Conservation (phyloP, 1,140 invertebrate genomes). For the Zaprionus camerounensis region DNA sequence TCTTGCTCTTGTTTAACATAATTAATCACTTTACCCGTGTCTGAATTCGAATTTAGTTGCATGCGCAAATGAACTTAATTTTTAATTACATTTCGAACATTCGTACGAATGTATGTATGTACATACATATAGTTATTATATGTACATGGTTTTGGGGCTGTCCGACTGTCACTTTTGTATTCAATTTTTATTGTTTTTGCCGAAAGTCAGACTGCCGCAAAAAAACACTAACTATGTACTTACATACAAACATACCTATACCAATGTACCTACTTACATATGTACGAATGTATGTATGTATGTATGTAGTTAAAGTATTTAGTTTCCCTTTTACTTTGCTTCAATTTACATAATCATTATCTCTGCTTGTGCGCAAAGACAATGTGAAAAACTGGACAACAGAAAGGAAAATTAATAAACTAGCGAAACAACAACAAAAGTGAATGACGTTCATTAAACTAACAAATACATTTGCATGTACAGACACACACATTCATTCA, state of each 20-base stretch:
- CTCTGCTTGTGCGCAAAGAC: constrained; percentile 56
- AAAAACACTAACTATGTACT: constrained; percentile 4
- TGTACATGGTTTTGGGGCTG: constrained; percentile 40
- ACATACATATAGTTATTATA: constrained; percentile 33
- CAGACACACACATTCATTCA: constrained; percentile 9
- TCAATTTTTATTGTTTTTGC: constrained; percentile 31
- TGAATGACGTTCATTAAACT: constrained; percentile 70
- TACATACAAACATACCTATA: not conserved
- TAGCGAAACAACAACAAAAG: constrained; percentile 28
- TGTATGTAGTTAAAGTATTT: constrained; percentile 59
- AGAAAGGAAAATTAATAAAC: constrained; percentile 24
- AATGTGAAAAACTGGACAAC: constrained; percentile 50
- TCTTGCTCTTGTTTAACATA: constrained; percentile 51
- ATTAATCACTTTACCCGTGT: constrained; percentile 61
- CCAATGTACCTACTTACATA: not conserved
- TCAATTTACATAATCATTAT: constrained; percentile 79
- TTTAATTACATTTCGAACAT: constrained; percentile 41
- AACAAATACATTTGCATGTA: constrained; percentile 27
- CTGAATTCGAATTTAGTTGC: constrained; percentile 51
- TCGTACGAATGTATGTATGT: constrained; percentile 1
- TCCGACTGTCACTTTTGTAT: constrained; percentile 27
- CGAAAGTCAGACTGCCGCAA: not conserved
- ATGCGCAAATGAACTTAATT: constrained; percentile 41
- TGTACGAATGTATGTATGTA: not conserved
- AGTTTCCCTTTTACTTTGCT: constrained; percentile 79